phyloP scores from a whole-genome alignment of 1,140 invertebrate species.

The Pollicipes pollicipes region DNA sequence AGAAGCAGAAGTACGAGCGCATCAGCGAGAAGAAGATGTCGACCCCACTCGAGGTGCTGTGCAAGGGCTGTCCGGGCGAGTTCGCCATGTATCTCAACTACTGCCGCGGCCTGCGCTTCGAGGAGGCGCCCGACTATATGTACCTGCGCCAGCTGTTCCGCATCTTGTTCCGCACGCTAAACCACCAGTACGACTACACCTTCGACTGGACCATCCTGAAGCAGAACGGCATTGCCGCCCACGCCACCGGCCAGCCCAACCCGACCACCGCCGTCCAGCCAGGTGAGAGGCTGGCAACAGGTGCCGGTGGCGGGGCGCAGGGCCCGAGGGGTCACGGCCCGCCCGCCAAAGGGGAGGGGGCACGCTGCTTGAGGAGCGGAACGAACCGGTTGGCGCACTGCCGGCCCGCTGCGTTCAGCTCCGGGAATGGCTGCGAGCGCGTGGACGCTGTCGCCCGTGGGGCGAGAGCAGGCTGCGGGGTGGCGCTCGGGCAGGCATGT shows the following conservation, averaged over 20 bases:
- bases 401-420: no score
- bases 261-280: no score
- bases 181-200: conserved; percentile 44
- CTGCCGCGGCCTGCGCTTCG: conserved; percentile 41
- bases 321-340: no score
- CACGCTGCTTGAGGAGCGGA: no score
- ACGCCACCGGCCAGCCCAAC: background rate
- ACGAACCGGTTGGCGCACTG: no score
- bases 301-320: no score
- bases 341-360: no score
- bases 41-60: conserved; percentile 41
- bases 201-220: conserved; percentile 49
- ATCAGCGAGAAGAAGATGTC: conserved; percentile 48
- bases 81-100: conserved; percentile 50
- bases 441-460: no score
- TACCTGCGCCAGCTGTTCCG: conserved; percentile 44
- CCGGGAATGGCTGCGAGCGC: no score
- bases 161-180: conserved; percentile 43
- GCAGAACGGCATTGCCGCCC: conserved; percentile 27
- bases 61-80: conserved; percentile 42
- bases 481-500: no score
- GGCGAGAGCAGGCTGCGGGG: no score
- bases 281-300: no score
- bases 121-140: conserved; percentile 48
- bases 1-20: conserved; percentile 46